Base-by-base conservation (phyloP, 2,888 invertebrate genomes). In the Heteromyza rotundicornis region DNA sequence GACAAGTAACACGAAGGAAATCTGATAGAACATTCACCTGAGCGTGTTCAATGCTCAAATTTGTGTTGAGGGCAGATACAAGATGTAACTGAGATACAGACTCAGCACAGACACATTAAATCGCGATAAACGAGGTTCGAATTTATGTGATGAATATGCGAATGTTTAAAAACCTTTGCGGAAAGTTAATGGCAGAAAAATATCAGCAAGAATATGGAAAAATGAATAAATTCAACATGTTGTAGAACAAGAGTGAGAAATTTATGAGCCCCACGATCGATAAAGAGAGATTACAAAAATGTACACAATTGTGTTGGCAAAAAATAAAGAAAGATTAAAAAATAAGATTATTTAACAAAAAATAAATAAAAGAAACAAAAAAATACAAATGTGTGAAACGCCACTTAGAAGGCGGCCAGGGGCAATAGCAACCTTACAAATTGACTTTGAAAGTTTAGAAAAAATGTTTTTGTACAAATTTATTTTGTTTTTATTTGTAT, bases 181-280 rank as follows among this genome's bases (percentile, higher is more conserved):
- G 32, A 32, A n/a, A n/a, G n/a, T n/a, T n/a, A n/a, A n/a, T n/a
- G n/a, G n/a, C n/a, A n/a, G n/a, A n/a, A n/a, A n/a, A n/a, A n/a
- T n/a, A 32, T 32, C 12, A 32, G 5, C 32, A 32, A 32, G 32
- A 32, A 5, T 32, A n/a, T n/a, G n/a, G n/a, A 40, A 40, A 40
- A 14, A 40, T n/a, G 8, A n/a, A n/a, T n/a, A n/a, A n/a, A n/a
- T n/a, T 7, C 3, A 40, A 40, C 40, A 40, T 14, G 40, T n/a
- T 40, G 40, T 40, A 40, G 40, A 40, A 40, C 40, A 40, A 40
- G 40, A n/a, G 40, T 40, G 40, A 7, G 40, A 40, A 40, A 40
- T 40, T 40, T 40, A 40, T n/a, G 40, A 40, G 10, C 3, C 40
- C 40, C 3, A 3, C 40, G 40, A n/a, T n/a, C 40, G 40, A n/a